Conservation (phyloP, 2,888 invertebrate genomes). For the Lydus trimaculatus region DNA sequence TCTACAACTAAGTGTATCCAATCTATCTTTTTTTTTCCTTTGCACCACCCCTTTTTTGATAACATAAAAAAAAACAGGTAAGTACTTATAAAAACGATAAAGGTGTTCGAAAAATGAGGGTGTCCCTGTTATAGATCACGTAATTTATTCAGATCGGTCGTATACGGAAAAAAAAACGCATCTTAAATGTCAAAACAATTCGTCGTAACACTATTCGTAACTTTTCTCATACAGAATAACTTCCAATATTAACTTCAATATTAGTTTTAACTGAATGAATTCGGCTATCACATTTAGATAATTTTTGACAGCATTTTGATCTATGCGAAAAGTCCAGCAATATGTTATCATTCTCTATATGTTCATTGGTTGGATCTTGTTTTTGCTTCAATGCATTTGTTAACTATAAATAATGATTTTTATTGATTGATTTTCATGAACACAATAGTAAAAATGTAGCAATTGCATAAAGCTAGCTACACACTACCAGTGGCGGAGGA, state of each 20-base stretch:
- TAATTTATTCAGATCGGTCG: not conserved
- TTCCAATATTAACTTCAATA: not conserved
- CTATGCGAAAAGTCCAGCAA: not conserved
- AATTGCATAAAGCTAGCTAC: too few relatives aligned
- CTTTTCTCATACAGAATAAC: not conserved
- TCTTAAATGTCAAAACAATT: not conserved
- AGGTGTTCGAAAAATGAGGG: too few relatives aligned
- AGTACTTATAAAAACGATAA: too few relatives aligned
- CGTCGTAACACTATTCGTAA: not conserved
- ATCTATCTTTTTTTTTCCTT: too few relatives aligned
- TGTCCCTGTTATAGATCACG: too few relatives aligned
- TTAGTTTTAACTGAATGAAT: not conserved
- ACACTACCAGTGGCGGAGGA: too few relatives aligned
- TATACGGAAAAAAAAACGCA: not conserved
- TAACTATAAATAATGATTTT: not conserved
- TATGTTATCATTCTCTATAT: not conserved
- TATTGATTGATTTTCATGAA: not conserved
- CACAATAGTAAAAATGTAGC: too few relatives aligned
- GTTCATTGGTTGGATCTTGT: not conserved
- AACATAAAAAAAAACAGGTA: not conserved
- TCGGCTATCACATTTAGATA: not conserved
- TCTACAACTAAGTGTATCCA: too few relatives aligned
- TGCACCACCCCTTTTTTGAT: not conserved
- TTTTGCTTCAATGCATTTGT: not conserved
- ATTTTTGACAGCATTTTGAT: not conserved